Evolutionary conservation across 1,140 invertebrate genomes (phyloP), one percentile per base, ranked within the genome.

Genomic region (Diplogasteroides magnus): DNA sequence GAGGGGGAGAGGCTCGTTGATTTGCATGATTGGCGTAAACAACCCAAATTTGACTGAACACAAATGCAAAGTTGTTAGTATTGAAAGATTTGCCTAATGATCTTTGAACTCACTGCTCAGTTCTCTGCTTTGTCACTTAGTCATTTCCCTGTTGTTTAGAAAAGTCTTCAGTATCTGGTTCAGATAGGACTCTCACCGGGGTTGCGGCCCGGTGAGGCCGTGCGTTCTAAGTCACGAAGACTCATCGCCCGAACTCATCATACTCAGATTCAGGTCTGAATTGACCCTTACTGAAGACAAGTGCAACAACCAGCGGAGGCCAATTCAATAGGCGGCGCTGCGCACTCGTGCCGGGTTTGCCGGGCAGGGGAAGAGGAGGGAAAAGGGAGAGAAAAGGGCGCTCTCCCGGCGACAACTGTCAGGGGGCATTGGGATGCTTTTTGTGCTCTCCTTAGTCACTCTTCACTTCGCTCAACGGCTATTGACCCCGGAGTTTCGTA

Each of bases 181-280:
- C 37, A 48, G 37, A 48, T 6, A 6, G 19, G 37, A 48, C 37
- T 48, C 6, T 11, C 6, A 11, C 6, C 37, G 19, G 37, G 37
- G 37, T 48, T 48, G 37, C 37, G 19, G 37, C 19, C 37, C 37
- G 6, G 19, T 48, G 19, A 6, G 19, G 37, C 37, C 37, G 37
- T 11, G 37, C 37, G 37, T 48, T 48, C 6, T 48, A 48, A 48
- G 37, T 48, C 37, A 48, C 37, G 37, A 48, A 19, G 19, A 48
- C 37, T 48, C 37, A 48, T 48, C 19, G 37, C 37, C 37, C 37
- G 19, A 19, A 11, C 37, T 48, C 37, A 48, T 48, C 37, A 48
- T 48, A 48, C 37, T 48, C 37, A 48, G 37, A 48, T 48, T n/a
- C n/a, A 48, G 37, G 37, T 48, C 37, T 48, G 37, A 48, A 48